Conservation (phyloP, 2,888 invertebrate genomes). For the Dromius quadrimaculatus region DNA sequence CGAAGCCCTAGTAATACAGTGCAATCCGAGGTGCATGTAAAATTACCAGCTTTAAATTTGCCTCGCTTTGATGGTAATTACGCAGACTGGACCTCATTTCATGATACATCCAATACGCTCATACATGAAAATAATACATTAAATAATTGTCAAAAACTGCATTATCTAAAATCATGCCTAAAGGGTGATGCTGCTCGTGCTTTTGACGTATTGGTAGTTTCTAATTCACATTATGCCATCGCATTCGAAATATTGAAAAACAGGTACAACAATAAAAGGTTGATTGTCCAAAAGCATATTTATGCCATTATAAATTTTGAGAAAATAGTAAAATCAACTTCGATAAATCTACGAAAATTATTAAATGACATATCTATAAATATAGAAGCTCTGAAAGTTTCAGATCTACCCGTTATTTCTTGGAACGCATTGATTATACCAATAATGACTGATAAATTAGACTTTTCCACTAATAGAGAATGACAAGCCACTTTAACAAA, state of each 20-base stretch:
- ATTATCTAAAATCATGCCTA: slow-evolving; percentile 26
- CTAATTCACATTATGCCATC: slow-evolving; percentile 17
- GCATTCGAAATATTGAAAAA: slow-evolving; percentile 14
- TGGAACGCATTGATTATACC: slow-evolving; percentile 37
- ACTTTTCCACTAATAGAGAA: background rate
- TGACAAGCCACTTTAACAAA: too few species aligned
- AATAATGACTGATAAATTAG: slow-evolving; percentile 36
- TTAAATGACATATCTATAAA: slow-evolving; percentile 5
- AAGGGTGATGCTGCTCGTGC: slow-evolving; percentile 34
- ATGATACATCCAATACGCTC: background rate
- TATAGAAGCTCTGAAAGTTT: slow-evolving; percentile 20
- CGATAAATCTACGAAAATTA: background rate
- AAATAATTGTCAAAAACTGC: slow-evolving; percentile 11
- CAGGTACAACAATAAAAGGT: slow-evolving; percentile 29
- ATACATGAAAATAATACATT: slow-evolving; percentile 2
- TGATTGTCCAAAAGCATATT: slow-evolving; percentile 35
- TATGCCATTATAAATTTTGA: slow-evolving; percentile 2
- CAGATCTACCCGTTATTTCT: background rate
- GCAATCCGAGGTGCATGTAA: too few species aligned
- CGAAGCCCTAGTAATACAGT: too few species aligned
- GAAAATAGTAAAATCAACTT: slow-evolving; percentile 15
- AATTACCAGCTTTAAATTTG: slow-evolving; percentile 13
- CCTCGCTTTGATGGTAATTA: slow-evolving; percentile 15
- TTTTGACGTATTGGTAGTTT: slow-evolving; percentile 2
- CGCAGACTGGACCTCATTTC: background rate